Evolutionary conservation across 2,113 vertebrate species (phyloP).

Genomic region (Cyprinus carpio): DNA sequence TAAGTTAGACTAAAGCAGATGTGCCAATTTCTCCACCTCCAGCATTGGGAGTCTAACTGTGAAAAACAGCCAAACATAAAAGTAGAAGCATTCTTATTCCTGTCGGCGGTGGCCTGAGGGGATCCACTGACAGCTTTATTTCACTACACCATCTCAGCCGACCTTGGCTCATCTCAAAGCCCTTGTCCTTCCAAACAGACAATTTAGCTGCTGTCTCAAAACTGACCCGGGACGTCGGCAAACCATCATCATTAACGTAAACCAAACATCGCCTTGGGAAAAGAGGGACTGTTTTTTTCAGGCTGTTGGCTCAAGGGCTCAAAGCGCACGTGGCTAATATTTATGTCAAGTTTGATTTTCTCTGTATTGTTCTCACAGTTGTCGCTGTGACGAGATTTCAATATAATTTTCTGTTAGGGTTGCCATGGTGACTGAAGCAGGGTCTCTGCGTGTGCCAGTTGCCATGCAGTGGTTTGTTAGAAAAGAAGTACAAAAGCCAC

Average conservation of each 20-base stretch:
- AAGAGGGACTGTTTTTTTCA: background rate
- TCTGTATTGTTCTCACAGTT: slow-evolving; percentile 46
- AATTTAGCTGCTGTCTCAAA: slow-evolving; percentile 50
- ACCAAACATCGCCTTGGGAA: slow-evolving; percentile 30
- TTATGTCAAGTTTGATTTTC: slow-evolving; percentile 19
- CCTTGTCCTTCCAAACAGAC: slow-evolving; percentile 41
- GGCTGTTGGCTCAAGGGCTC: background rate
- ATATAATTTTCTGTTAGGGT: slow-evolving; percentile 68
- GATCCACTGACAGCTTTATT: slow-evolving; percentile 66
- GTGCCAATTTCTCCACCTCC: background rate
- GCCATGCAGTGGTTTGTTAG: slow-evolving; percentile 65
- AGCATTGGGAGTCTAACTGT: slow-evolving; percentile 47
- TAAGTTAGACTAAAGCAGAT: background rate
- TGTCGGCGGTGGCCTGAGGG: slow-evolving; percentile 36
- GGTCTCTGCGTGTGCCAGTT: slow-evolving; percentile 66
- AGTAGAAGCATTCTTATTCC: slow-evolving; percentile 66
- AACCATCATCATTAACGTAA: slow-evolving; percentile 37
- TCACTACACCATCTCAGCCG: slow-evolving; percentile 60
- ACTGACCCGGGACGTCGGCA: slow-evolving; percentile 35
- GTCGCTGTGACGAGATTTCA: slow-evolving; percentile 66
- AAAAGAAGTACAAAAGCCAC: slow-evolving; percentile 32
- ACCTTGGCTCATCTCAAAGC: slow-evolving; percentile 62
- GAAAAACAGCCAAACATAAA: slow-evolving; percentile 69
- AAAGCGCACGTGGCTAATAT: background rate
- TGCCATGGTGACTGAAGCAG: slow-evolving; percentile 69